phyloP scores from a whole-genome alignment of 1,140 invertebrate genomes.

The Pseudomyrmex cubaensis region DNA sequence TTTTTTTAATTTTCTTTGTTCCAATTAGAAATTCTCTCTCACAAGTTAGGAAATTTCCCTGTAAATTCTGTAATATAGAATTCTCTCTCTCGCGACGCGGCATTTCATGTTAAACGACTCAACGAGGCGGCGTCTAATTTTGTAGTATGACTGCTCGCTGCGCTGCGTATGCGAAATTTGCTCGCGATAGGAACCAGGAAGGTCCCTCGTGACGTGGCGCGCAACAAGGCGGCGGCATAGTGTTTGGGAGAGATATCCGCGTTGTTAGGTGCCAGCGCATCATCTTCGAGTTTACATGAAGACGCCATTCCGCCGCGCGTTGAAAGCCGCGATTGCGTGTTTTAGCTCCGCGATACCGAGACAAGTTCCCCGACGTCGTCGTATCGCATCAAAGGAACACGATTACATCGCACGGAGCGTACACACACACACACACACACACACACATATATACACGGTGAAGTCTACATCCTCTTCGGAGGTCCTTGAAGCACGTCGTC shows the following conservation, averaged over 20 bases:
- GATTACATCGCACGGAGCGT: conserved; percentile 19
- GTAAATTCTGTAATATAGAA: background rate
- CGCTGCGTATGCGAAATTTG: conserved; percentile 19
- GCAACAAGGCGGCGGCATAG: conserved; percentile 21
- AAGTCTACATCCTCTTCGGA: conserved; percentile 25
- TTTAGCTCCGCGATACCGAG: conserved; percentile 1
- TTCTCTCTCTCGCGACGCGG: background rate
- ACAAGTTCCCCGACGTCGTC: conserved; percentile 7
- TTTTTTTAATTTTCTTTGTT: background rate
- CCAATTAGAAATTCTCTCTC: background rate
- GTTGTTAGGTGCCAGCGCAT: conserved; percentile 38
- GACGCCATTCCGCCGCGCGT: conserved; percentile 38
- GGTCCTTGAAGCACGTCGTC: background rate
- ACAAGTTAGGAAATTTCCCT: background rate
- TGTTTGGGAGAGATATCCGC: conserved; percentile 48
- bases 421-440: background rate
- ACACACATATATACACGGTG: background rate
- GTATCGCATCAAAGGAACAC: conserved; percentile 39
- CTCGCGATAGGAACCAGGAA: conserved; percentile 28
- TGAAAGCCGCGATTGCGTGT: conserved; percentile 45
- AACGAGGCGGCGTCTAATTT: conserved; percentile 45
- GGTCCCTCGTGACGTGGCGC: background rate
- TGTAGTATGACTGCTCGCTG: conserved; percentile 43
- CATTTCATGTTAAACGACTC: conserved; percentile 12
- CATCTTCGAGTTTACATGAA: conserved; percentile 24